phyloP scores from a whole-genome alignment of 2,888 invertebrate genomes.

The Tetragonula carbonaria region DNA sequence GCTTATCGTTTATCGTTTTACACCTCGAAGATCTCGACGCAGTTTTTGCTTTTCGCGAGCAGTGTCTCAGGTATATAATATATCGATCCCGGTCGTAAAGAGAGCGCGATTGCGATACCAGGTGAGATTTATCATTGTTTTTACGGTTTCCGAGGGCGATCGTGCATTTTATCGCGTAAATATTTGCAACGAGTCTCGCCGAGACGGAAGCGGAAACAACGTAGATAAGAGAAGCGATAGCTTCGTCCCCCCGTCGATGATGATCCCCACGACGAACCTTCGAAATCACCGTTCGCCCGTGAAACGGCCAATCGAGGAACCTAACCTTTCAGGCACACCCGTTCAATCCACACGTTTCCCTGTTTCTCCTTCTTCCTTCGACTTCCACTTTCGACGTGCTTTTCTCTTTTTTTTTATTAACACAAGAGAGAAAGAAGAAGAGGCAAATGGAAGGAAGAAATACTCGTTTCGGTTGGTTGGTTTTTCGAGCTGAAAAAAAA shows the following conservation, averaged over 20 bases:
- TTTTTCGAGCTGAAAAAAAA: no score
- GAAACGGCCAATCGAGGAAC: slow-evolving; percentile 10
- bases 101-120: background rate
- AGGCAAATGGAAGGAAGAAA: background rate
- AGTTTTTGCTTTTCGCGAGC: background rate
- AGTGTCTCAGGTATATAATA: background rate
- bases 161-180: background rate
- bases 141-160: background rate
- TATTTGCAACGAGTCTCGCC: background rate
- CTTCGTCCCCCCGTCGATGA: slow-evolving; percentile 41
- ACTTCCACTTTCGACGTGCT: background rate
- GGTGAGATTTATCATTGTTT: background rate
- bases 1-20: background rate
- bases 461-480: background rate
- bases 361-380: background rate
- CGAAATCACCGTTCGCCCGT: slow-evolving; percentile 26
- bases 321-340: background rate
- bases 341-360: background rate
- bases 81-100: background rate
- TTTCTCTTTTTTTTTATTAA: background rate
- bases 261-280: slow-evolving; percentile 11
- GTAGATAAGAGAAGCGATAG: slow-evolving; percentile 30
- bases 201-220: slow-evolving; percentile 35
- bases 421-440: background rate
- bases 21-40: no score